These are phyloP conservation scores for Hyposoter didymator DNA, from an alignment of 2,888 invertebrate species.

Conservation along the genomic window DNA sequence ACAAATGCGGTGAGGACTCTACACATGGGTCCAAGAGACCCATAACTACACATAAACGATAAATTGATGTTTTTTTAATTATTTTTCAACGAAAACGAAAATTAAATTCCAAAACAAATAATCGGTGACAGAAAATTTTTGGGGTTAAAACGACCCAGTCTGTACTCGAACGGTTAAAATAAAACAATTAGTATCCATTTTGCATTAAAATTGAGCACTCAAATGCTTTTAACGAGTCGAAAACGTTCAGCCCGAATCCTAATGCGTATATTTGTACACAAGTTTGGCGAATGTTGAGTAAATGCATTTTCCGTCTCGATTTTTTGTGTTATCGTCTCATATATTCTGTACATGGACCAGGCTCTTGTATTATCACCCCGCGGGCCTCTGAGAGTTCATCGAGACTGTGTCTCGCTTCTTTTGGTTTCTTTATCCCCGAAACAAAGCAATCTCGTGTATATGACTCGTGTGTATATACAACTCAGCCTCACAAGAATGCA, in stretches of 20 bases:
- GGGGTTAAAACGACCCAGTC: too few relatives aligned
- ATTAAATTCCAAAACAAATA: too few relatives aligned
- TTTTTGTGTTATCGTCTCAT: not conserved
- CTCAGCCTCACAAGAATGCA: conserved; percentile 19
- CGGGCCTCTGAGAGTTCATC: conserved; percentile 51
- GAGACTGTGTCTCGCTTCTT: conserved; percentile 53
- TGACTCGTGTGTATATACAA: conserved; percentile 37
- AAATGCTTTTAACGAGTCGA: conserved; percentile 54
- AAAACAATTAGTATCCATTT: not conserved
- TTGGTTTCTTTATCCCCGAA: conserved; percentile 78
- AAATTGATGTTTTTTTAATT: too few relatives aligned
- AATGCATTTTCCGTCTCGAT: conserved; percentile 28
- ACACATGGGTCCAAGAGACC: too few relatives aligned
- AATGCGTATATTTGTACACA: conserved; percentile 74
- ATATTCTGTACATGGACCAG: not conserved
- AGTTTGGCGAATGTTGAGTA: conserved; percentile 30
- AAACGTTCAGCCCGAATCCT: too few relatives aligned
- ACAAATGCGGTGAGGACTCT: too few relatives aligned
- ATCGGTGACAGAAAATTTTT: too few relatives aligned
- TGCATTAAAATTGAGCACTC: not conserved
- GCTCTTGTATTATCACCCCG: conserved; percentile 50
- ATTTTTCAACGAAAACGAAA: too few relatives aligned
- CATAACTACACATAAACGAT: too few relatives aligned
- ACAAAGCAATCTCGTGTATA: conserved; percentile 81
- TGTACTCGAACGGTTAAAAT: not conserved